These are phyloP conservation scores for Odontocolon sp. DNA, from an alignment of 2,888 invertebrate genomes.

Conservation along the genomic window DNA sequence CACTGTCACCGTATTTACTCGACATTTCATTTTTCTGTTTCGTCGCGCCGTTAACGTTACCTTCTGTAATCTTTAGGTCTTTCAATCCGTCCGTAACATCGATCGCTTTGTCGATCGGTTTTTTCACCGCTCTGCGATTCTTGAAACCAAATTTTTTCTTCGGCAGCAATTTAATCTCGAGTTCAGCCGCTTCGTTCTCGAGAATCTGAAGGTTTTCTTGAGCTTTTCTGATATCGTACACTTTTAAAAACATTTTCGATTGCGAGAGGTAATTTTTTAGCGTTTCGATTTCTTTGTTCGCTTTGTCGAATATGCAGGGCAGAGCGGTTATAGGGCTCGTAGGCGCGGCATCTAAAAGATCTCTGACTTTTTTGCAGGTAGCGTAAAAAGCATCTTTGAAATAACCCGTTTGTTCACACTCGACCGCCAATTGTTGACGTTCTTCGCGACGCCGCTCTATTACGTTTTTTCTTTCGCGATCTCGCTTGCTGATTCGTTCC, in stretches of 20 bases:
- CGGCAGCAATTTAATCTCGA: constrained; percentile 88
- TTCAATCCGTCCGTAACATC: constrained; percentile 82
- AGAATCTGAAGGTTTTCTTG: constrained; percentile 88
- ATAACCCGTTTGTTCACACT: constrained; percentile 86
- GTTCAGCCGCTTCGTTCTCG: constrained; percentile 86
- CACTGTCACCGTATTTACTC: constrained; percentile 84
- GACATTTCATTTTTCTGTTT: constrained; percentile 79
- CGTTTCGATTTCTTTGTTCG: constrained; percentile 88
- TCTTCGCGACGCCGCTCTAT: constrained; percentile 86
- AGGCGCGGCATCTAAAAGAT: constrained; percentile 81
- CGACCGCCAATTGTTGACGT: constrained; percentile 84
- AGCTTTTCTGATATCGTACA: constrained; percentile 90
- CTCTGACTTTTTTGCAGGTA: constrained; percentile 85
- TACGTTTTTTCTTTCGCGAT: constrained; percentile 85
- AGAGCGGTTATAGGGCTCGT: constrained; percentile 82
- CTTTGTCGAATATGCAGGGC: constrained; percentile 85
- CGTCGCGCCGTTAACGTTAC: constrained; percentile 79
- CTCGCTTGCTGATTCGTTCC: constrained; percentile 82
- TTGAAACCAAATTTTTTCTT: constrained; percentile 95
- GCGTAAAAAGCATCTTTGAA: constrained; percentile 87
- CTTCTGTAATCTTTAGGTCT: constrained; percentile 75
- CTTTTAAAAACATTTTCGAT: constrained; percentile 90
- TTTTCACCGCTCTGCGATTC: constrained; percentile 82
- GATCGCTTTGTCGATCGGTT: constrained; percentile 81
- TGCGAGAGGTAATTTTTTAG: constrained; percentile 90